Evolutionary conservation across 2,113 vertebrate genomes (phyloP).

Genomic region (Sceloporus tristichus): DNA sequence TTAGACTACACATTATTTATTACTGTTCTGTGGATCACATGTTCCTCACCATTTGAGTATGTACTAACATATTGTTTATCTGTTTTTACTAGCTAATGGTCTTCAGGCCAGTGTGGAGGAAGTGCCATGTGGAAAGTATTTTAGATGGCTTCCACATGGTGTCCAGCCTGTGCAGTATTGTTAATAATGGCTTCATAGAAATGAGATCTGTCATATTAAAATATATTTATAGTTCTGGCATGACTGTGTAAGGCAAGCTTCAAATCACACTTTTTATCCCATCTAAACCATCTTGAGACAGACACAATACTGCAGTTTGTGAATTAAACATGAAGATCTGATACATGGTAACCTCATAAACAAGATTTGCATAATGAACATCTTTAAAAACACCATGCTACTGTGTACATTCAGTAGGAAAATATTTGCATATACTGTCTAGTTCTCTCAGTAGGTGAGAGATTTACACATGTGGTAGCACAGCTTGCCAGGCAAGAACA

Average conservation of each 20-base stretch:
- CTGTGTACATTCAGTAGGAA: slow-evolving; percentile 2
- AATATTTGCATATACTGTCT: slow-evolving; percentile 39
- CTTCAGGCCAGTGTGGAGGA: background rate
- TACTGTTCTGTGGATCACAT: background rate
- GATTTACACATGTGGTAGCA: slow-evolving; percentile 30
- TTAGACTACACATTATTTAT: too few relatives aligned
- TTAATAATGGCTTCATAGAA: slow-evolving; percentile 10
- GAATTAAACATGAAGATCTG: slow-evolving; percentile 52
- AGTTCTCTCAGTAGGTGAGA: slow-evolving; percentile 28
- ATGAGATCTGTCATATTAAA: slow-evolving; percentile 8
- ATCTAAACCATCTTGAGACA: slow-evolving; percentile 27
- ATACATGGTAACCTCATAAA: slow-evolving; percentile 49
- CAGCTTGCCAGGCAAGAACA: slow-evolving; percentile 35
- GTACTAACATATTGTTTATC: background rate
- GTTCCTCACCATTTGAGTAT: background rate
- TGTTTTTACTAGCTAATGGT: background rate
- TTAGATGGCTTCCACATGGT: background rate
- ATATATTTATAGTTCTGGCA: slow-evolving; percentile 10
- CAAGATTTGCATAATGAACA: slow-evolving; percentile 55
- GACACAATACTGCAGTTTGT: slow-evolving; percentile 41
- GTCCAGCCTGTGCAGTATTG: background rate
- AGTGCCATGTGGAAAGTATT: background rate
- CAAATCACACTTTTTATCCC: background rate
- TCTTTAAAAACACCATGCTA: slow-evolving; percentile 33
- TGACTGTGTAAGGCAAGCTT: background rate